Base-by-base conservation (phyloP, 2,113 vertebrate species). In the Ailuropoda melanoleuca region DNA sequence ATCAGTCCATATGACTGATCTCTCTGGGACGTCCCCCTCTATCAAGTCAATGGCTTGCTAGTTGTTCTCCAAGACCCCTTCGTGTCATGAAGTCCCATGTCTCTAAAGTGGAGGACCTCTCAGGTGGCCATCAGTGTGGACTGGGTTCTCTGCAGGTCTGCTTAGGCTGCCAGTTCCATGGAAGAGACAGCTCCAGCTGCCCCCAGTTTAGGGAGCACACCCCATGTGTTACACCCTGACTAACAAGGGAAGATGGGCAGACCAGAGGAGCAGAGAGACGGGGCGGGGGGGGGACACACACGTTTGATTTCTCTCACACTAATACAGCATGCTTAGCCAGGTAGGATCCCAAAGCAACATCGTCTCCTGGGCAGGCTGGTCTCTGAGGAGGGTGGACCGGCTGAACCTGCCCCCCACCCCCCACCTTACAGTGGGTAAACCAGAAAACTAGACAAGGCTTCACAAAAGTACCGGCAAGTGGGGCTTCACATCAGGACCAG, bases 241-340 rank as follows among this genome's bases (percentile, higher is more conserved):
- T 14, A 8, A 19, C 6, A 15, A 88, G 29, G 46, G 21, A 34
- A 75, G 46, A 70, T 24, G 17, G 3, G 29, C 43, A 55, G 43
- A 1, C 0, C 6, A 50, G 8, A 68, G 43, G 37, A 26, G 48
- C 48, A 66, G 14, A 46, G 14, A 62, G 39, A n/a, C 8, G 43
- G 43, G 43, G 43, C 4, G 43, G 43, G 43, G 43, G 43, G 0
- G 23, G 24, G 14, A 37, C 18, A 0, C 56, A 43, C 60, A 43
- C 6, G 2, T 14, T 0, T 3, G 0, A n/a, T 9, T 11, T 24
- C 66, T 48, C 34, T 34, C 21, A 0, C 5, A 18, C 34, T 19
- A 60, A 39, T 4, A 31, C 11, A 29, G 21, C 6, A 0, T 6
- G 10, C 83, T 48, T 1, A 46, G 83, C 37, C 60, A 74, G 91